Evolutionary conservation across 2,888 invertebrate species (phyloP).

Genomic region (Cryptus viduatorius): DNA sequence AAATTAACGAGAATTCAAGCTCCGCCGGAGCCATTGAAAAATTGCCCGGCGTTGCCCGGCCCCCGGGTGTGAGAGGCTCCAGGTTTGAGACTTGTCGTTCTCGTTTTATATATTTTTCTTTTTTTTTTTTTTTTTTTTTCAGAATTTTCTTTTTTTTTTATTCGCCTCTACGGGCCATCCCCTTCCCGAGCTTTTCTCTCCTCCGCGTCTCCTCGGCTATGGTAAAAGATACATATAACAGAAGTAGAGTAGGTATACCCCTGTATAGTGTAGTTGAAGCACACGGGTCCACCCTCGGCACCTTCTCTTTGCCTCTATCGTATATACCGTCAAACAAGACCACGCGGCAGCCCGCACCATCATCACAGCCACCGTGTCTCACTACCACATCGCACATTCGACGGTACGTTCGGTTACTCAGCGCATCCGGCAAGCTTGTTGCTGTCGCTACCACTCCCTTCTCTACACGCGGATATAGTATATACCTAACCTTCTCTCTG

Average conservation of each 20-base stretch:
- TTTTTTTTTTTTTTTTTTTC: constrained; percentile 6
- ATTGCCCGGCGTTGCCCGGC: constrained; percentile 77
- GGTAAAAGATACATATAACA: constrained; percentile 48
- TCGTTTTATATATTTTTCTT: constrained; percentile 70
- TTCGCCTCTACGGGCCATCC: constrained; percentile 41
- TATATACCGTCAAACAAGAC: constrained; percentile 51
- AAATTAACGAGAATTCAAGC: constrained; percentile 84
- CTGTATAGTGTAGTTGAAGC: constrained; percentile 2
- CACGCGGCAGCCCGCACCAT: constrained; percentile 33
- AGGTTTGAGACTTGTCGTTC: constrained; percentile 79
- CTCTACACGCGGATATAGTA: constrained; percentile 5
- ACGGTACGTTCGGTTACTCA: constrained; percentile 46
- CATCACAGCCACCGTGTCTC: constrained; percentile 22
- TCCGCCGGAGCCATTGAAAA: constrained; percentile 84
- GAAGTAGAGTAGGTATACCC: constrained; percentile 33
- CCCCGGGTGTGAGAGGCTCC: constrained; percentile 70
- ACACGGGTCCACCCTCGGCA: constrained; percentile 32
- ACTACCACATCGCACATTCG: constrained; percentile 18
- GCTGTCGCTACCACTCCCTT: constrained; percentile 26
- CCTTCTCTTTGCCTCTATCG: constrained; percentile 40
- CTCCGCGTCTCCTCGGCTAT: constrained; percentile 23
- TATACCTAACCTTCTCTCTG: constrained; percentile 6
- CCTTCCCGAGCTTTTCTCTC: constrained; percentile 40
- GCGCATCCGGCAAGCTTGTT: constrained; percentile 41
- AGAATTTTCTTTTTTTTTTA: constrained; percentile 58